Conservation (phyloP, 2,888 invertebrate species). For the Agrotis segetum region DNA sequence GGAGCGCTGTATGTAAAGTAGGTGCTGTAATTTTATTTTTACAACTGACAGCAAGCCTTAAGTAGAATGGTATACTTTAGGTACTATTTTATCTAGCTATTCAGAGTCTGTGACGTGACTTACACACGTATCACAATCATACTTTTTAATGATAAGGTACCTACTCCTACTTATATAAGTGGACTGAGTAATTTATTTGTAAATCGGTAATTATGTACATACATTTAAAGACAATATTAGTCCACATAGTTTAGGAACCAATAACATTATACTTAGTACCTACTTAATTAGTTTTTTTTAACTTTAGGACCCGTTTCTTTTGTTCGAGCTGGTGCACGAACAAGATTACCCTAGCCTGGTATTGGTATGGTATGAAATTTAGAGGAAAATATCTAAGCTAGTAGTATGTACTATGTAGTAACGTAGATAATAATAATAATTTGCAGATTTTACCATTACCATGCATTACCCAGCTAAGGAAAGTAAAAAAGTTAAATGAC, state of each 20-base stretch:
- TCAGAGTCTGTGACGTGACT: not conserved
- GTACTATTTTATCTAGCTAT: not conserved
- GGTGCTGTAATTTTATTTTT: too few relatives aligned
- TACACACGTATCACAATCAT: conserved; percentile 11
- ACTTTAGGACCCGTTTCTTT: not conserved
- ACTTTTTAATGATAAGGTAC: conserved; percentile 6
- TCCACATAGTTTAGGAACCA: not conserved
- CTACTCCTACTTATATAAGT: conserved; percentile 10
- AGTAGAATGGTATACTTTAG: too few relatives aligned
- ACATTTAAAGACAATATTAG: conserved; percentile 14
- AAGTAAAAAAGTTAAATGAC: not conserved
- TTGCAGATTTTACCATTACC: too few relatives aligned
- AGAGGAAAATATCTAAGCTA: too few relatives aligned
- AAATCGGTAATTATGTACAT: not conserved
- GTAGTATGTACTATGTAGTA: too few relatives aligned
- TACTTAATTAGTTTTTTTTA: conserved; percentile 8
- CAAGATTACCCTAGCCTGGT: too few relatives aligned
- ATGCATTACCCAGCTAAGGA: not conserved
- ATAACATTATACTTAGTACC: not conserved
- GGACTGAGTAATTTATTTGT: conserved; percentile 7
- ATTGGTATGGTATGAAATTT: too few relatives aligned
- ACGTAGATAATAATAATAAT: too few relatives aligned
- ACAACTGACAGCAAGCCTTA: not conserved
- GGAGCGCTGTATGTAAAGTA: too few relatives aligned
- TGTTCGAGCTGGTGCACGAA: too few relatives aligned